Evolutionary conservation across 1,140 invertebrate genomes (phyloP), one percentile per base, ranked within the genome.

Genomic region (Galleria mellonella): DNA sequence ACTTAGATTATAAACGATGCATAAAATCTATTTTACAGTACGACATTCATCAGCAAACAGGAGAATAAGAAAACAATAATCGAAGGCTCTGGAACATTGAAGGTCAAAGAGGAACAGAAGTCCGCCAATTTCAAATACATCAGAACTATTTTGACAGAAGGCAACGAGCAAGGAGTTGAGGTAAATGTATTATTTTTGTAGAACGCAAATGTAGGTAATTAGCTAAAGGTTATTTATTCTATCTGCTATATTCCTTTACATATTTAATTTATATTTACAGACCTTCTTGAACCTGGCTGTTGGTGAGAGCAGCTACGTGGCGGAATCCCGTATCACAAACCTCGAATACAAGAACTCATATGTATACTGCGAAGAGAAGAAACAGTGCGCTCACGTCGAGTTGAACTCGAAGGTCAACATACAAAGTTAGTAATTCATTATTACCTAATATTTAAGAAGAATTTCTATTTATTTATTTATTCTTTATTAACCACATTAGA

Each of bases 331-430:
- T 49, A 60, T 92, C 5, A 91, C 92, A 15, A 91, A 93, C 64
- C 88, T 92, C 44, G 91, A 92, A 48, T 89, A 92, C 50, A 90
- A 91, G 55, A 83, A 89, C 4, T 90, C 91, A 23, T 89, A 90
- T 32, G 91, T 92, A 4, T 91, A 92, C 68, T 94, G 93, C 66
- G 92, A 93, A 46, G 91, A 93, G 64, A 93, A 90, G 69, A 93
- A 93, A 49, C 90, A 93, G 51, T 94, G 93, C 59, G 91, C 91
- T 1, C 90, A 93, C 52, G 87, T 92, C 29, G 91, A 93, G 63
- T 47, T 93, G 6, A 88, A 91, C 40, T 90, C 91, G 9, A 91
- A 89, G 55, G 67, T 89, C 10, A 76, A 88, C 30, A 68, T 64
- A 0, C 82, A 84, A 14, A 79, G 89, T 90, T 60, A 85, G 87